phyloP scores from a whole-genome alignment of 1,140 invertebrate species.

The Pseudomyrmex flavicornis region DNA sequence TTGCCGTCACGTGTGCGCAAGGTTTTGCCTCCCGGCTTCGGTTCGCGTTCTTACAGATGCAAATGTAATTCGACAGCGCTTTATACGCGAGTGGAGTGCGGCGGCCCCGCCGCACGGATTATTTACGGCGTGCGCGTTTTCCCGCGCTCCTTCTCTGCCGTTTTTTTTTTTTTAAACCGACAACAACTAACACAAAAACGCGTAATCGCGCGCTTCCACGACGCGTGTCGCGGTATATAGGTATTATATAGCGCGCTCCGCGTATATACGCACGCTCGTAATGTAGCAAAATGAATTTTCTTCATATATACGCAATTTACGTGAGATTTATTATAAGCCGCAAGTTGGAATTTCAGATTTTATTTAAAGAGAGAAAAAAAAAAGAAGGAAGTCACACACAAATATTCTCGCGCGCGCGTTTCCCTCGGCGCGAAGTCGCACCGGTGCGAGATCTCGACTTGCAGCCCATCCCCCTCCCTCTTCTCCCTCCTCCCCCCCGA shows the following conservation, averaged over 20 bases:
- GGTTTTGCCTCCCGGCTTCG: neutral
- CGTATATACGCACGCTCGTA: neutral
- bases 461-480: neutral
- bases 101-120: neutral
- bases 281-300: constrained; percentile 23
- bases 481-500: neutral
- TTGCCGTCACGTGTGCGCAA: neutral
- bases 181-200: neutral
- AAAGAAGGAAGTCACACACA: neutral
- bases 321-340: neutral
- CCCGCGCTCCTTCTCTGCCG: neutral
- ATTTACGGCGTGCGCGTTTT: constrained; percentile 18
- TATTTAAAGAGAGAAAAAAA: too few species aligned
- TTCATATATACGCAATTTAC: neutral
- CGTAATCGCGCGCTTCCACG: neutral
- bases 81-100: neutral
- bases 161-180: neutral
- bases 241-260: too few species aligned
- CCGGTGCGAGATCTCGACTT: constrained; percentile 1
- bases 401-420: neutral
- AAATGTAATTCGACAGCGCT: constrained; percentile 49
- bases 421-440: neutral
- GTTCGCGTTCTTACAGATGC: constrained; percentile 43
- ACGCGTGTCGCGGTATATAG: neutral
- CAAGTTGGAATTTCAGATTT: neutral